Evolutionary conservation across 2,888 invertebrate genomes (phyloP).

Genomic region (Morpho helenor): DNA sequence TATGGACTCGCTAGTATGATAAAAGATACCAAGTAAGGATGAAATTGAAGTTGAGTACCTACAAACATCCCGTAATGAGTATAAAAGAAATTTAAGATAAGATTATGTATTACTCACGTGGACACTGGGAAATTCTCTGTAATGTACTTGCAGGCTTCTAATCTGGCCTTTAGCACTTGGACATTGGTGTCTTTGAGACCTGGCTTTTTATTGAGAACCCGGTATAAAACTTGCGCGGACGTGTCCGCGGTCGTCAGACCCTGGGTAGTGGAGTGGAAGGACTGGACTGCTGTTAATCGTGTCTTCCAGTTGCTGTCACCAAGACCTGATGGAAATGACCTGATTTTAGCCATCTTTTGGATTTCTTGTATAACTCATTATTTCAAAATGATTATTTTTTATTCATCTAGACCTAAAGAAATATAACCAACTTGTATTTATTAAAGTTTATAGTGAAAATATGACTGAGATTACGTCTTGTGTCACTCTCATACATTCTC

Average conservation of each 20-base stretch:
- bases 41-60: too few relatives aligned
- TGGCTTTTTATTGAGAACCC: conserved; percentile 88
- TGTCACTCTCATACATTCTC: too few relatives aligned
- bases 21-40: too few relatives aligned
- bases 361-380: neutral
- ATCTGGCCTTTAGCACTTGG: conserved; percentile 90
- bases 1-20: too few relatives aligned
- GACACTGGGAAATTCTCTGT: conserved; percentile 87
- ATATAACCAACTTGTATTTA: too few relatives aligned
- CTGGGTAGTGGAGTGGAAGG: conserved; percentile 81
- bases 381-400: too few relatives aligned
- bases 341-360: neutral
- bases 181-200: conserved; percentile 95
- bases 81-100: too few relatives aligned
- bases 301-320: conserved; percentile 92
- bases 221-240: conserved; percentile 87
- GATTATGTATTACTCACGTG: conserved; percentile 59
- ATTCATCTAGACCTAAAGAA: too few relatives aligned
- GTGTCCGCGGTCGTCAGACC: conserved; percentile 81
- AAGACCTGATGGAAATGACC: conserved; percentile 67
- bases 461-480: too few relatives aligned
- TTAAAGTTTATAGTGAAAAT: too few relatives aligned
- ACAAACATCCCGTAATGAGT: too few relatives aligned
- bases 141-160: conserved; percentile 88
- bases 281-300: conserved; percentile 87